A percentile compares a stretch with the other conserved stretches of the same genome.
These are phyloP conservation scores for Geopemphigus sp. DNA, from an alignment of 1,140 invertebrate genomes.

Conservation along the genomic window DNA sequence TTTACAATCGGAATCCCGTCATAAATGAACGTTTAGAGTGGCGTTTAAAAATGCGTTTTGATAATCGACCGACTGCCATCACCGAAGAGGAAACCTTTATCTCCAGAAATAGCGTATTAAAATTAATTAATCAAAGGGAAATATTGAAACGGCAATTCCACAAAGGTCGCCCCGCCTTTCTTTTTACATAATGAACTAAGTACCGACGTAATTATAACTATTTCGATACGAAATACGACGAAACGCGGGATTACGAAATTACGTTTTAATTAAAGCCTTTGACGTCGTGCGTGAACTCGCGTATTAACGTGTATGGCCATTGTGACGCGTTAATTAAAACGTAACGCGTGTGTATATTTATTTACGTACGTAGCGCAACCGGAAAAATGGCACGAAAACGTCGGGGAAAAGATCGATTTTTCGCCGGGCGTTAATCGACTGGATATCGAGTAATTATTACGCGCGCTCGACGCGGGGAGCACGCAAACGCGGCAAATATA, in stretches of 20 bases:
- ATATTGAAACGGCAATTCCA: neutral
- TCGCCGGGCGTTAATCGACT: no score
- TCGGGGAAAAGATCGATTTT: no score
- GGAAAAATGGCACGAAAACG: no score
- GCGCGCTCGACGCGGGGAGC: no score
- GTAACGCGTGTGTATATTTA: no score
- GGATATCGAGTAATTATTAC: no score
- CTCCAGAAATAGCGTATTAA: neutral
- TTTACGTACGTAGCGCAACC: no score
- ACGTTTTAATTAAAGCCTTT: neutral
- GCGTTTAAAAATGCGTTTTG: neutral
- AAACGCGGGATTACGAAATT: neutral
- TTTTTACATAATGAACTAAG: conserved; percentile 4
- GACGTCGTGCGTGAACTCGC: neutral
- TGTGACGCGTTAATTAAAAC: neutral
- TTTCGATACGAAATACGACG: neutral
- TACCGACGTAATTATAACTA: neutral
- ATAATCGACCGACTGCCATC: neutral
- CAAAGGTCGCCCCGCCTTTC: neutral
- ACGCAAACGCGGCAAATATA: no score
- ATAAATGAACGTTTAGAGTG: neutral
- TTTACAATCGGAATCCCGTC: neutral
- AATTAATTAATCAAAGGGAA: conserved; percentile 4
- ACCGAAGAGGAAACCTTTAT: neutral
- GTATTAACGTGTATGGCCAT: neutral